A percentile compares a stretch with the other conserved stretches of the same genome.
Conservation (phyloP, 2,113 vertebrate species). For the Triplophysa tibetana region DNA sequence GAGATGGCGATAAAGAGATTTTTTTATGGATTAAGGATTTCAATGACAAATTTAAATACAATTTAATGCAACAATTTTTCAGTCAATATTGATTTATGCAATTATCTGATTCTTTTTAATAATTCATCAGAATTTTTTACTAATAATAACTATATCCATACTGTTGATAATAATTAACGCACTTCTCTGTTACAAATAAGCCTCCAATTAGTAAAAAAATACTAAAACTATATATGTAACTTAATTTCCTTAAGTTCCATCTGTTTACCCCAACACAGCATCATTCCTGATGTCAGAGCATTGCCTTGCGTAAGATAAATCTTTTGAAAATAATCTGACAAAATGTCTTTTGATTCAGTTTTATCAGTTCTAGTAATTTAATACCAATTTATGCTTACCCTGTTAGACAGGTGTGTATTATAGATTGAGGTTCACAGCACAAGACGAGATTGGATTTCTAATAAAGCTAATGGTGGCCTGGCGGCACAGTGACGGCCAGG, state of each 20-base stretch:
- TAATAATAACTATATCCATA: no score
- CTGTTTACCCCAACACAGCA: background rate
- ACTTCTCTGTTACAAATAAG: no score
- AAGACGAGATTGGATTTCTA: conserved; percentile 56
- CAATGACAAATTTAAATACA: no score
- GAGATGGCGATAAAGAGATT: no score
- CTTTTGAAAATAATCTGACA: background rate
- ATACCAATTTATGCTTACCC: conserved; percentile 14
- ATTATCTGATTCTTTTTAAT: no score
- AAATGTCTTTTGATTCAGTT: conserved; percentile 6
- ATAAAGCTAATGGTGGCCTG: conserved; percentile 63
- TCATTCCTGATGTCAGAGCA: background rate
- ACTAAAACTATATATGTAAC: no score
- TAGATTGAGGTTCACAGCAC: conserved; percentile 27
- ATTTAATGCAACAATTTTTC: no score
- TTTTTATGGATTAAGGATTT: no score
- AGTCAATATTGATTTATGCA: no score
- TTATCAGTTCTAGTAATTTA: conserved; percentile 30
- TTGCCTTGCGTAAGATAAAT: background rate
- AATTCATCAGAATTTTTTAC: no score
- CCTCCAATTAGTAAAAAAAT: no score
- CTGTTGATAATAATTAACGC: no score
- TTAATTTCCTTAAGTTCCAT: background rate
- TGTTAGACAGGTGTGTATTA: conserved; percentile 24
- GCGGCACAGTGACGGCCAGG: conserved; percentile 44